Conservation (phyloP, 2,113 vertebrate genomes). For the Meles meles region DNA sequence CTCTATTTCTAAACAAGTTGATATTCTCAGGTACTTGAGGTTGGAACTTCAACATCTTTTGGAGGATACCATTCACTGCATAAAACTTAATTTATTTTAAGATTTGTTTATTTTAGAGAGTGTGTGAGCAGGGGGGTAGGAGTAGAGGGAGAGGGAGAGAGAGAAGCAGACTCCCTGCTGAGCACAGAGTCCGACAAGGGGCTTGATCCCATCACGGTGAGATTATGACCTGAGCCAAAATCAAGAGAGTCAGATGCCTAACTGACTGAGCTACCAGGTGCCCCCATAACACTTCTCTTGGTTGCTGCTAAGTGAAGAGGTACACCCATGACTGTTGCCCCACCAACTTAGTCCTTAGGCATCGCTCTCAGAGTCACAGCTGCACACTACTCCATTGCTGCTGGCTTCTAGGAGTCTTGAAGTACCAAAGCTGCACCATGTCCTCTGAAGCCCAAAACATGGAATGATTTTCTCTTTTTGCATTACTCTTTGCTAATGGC, state of each 20-base stretch:
- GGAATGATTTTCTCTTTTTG: not conserved
- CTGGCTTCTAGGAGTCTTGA: not conserved
- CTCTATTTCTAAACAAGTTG: not conserved
- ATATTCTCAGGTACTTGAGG: not conserved
- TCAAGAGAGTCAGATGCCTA: no score
- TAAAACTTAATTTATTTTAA: no score
- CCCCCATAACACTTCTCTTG: not conserved
- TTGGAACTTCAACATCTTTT: not conserved
- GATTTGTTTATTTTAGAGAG: no score
- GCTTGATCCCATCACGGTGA: no score
- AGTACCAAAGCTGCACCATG: not conserved
- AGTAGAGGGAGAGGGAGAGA: no score
- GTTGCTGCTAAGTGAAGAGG: not conserved
- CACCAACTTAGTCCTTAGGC: not conserved
- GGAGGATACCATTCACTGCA: not conserved
- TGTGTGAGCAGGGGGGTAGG: no score
- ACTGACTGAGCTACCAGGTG: not conserved
- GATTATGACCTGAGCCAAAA: no score
- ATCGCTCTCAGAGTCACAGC: rapidly evolving
- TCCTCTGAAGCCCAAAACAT: not conserved
- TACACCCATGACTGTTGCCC: not conserved
- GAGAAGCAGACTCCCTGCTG: no score
- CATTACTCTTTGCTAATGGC: not conserved
- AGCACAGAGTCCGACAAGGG: no score
- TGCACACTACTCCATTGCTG: not conserved